Percentiles rank a stretch among this genome's conserved stretches.
Evolutionary conservation across 2,888 invertebrate genomes (phyloP).

Genomic region (Drosophila melanosoma): DNA sequence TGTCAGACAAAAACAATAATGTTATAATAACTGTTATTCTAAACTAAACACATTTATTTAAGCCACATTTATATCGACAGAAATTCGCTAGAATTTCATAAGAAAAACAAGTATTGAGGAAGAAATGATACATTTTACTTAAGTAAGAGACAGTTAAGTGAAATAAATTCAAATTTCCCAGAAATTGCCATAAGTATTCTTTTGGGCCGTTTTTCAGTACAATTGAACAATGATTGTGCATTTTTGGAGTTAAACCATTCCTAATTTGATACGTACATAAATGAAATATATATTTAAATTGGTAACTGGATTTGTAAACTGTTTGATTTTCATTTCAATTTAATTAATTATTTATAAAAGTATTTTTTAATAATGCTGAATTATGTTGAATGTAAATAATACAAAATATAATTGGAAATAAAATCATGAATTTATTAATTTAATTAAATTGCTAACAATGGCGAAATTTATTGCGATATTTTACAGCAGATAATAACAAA

Average conservation of each 20-base stretch:
- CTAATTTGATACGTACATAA: neutral
- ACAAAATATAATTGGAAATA: neutral
- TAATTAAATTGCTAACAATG: neutral
- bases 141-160: neutral
- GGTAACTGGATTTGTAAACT: neutral
- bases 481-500: neutral
- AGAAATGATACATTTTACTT: neutral
- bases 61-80: neutral
- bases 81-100: no score
- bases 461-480: neutral
- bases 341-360: neutral
- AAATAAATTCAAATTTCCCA: neutral
- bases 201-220: neutral
- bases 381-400: neutral
- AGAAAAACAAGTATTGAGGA: neutral
- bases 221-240: neutral
- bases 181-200: neutral
- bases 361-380: neutral
- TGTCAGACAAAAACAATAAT: neutral
- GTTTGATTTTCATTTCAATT: neutral
- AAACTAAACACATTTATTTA: neutral
- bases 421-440: neutral
- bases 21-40: neutral
- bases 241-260: neutral
- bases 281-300: neutral